A percentile compares a stretch with the other conserved stretches of the same genome.
phyloP scores from a whole-genome alignment of 2,888 invertebrate species.

The Agriotes lineatus region DNA sequence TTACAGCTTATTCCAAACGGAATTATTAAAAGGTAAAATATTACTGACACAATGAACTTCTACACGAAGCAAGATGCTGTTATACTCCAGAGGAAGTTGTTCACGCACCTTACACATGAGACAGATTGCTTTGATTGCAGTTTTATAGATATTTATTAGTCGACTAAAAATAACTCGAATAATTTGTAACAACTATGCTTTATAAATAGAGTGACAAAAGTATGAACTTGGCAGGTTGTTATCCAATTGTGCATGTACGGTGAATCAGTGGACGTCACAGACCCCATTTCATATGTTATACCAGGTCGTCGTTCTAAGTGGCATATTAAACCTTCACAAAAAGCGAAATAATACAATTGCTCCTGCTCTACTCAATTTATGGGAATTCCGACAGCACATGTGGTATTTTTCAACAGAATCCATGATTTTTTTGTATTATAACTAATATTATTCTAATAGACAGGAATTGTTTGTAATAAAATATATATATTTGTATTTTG shows the following conservation, averaged over 20 bases:
- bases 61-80: too few relatives aligned
- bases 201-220: conserved; percentile 15
- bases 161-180: conserved; percentile 6
- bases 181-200: not conserved
- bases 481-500: too few relatives aligned
- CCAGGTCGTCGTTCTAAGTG: not conserved
- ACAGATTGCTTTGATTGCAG: not conserved
- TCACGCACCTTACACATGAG: conserved; percentile 3
- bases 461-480: too few relatives aligned
- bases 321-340: not conserved
- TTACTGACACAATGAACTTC: too few relatives aligned
- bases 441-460: too few relatives aligned
- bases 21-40: too few relatives aligned
- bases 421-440: too few relatives aligned
- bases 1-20: too few relatives aligned
- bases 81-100: conserved; percentile 6
- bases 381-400: too few relatives aligned
- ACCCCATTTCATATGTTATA: not conserved
- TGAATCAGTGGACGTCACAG: not conserved
- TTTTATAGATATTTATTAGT: not conserved
- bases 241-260: conserved; percentile 3
- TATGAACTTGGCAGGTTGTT: not conserved
- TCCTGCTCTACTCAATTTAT: not conserved
- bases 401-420: too few relatives aligned
- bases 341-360: too few relatives aligned